A percentile compares a stretch with the other conserved stretches of the same genome.
Conservation (phyloP, 2,888 invertebrate genomes). For the Lingula anatina region DNA sequence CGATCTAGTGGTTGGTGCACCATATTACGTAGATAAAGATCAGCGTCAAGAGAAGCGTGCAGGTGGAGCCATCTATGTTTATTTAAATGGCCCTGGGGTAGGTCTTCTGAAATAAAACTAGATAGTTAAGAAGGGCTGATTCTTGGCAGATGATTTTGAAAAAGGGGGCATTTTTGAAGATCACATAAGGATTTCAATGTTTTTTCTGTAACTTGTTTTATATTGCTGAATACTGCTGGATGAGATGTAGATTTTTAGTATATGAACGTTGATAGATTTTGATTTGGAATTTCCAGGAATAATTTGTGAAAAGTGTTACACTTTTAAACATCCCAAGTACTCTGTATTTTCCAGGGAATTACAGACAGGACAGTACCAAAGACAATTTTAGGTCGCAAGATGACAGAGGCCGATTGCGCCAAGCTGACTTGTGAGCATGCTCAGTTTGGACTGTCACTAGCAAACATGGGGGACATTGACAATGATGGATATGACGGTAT, state of each 20-base stretch:
- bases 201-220: too few species aligned
- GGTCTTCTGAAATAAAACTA: not conserved
- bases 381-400: slow-evolving; percentile 22
- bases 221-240: too few species aligned
- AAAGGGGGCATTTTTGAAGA: not conserved
- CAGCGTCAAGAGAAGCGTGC: slow-evolving; percentile 59
- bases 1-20: slow-evolving; percentile 87
- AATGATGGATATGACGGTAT: slow-evolving; percentile 81
- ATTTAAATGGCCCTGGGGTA: slow-evolving; percentile 48
- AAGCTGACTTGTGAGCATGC: slow-evolving; percentile 35
- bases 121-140: slow-evolving; percentile 1
- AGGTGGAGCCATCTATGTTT: slow-evolving; percentile 93
- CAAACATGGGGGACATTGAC: slow-evolving; percentile 89
- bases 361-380: slow-evolving; percentile 11
- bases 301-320: too few species aligned
- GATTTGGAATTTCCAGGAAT: too few species aligned
- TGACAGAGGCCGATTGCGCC: slow-evolving; percentile 35
- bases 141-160: too few species aligned
- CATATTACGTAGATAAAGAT: slow-evolving; percentile 72
- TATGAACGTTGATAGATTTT: too few species aligned
- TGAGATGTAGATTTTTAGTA: too few species aligned
- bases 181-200: not conserved
- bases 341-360: slow-evolving; percentile 11
- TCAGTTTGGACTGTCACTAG: slow-evolving; percentile 83
- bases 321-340: too few species aligned